Evolutionary conservation across 2,797 vertebrate genomes (phyloP).

Genomic region (Bryconaethiops microstoma): DNA sequence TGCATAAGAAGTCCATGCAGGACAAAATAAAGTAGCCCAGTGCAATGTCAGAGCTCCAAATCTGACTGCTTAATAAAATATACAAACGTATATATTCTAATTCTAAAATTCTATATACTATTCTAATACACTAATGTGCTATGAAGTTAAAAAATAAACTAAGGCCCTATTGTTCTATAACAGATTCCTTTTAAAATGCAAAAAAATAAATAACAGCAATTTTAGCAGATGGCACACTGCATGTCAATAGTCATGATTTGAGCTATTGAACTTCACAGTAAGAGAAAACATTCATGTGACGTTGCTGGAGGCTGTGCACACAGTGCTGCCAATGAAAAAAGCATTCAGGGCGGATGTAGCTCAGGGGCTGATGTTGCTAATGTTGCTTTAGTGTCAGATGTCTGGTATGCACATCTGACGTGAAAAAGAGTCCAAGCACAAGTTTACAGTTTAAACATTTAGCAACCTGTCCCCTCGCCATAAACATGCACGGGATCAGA

Average conservation of each 20-base stretch:
- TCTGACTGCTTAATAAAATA: too few species aligned
- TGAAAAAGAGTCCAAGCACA: background rate
- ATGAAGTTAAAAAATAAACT: too few species aligned
- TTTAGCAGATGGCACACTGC: background rate
- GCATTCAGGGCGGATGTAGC: background rate
- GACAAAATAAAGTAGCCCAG: too few species aligned
- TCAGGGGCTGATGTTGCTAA: background rate
- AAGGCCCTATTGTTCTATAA: background rate
- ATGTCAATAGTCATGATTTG: background rate
- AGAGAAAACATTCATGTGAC: background rate
- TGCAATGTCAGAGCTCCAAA: too few species aligned
- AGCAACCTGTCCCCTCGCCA: background rate
- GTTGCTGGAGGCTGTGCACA: background rate
- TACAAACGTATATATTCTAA: too few species aligned
- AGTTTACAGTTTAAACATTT: background rate
- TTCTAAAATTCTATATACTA: too few species aligned
- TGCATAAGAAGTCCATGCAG: too few species aligned
- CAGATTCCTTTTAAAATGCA: background rate
- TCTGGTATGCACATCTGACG: background rate
- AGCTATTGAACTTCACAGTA: conserved; percentile 5
- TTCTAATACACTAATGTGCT: too few species aligned
- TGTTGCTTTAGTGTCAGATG: conserved; percentile 4
- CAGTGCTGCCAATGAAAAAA: conserved; percentile 2
- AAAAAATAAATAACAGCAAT: background rate
- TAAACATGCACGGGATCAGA: background rate